These are phyloP conservation scores for Scomberomorus guttatus DNA, from an alignment of 2,797 vertebrate species.

Conservation along the genomic window DNA sequence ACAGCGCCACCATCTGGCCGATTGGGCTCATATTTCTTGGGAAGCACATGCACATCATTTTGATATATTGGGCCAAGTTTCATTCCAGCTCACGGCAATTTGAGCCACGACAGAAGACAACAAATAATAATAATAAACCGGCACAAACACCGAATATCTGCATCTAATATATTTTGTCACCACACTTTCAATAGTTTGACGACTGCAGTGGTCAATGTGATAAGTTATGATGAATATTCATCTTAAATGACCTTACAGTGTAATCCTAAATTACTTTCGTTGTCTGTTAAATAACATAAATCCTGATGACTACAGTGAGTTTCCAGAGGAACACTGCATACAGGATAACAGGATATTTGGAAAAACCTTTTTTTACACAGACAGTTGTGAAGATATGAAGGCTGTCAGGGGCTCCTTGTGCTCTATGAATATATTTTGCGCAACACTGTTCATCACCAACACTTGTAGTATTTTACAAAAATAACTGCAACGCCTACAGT, in stretches of 20 bases:
- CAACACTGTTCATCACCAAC: conserved; percentile 18
- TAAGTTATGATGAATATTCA: conserved; percentile 25
- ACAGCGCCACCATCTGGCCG: no score
- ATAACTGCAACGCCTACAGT: conserved; percentile 60
- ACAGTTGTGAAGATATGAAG: conserved; percentile 14
- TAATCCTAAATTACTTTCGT: conserved; percentile 5
- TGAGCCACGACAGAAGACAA: no score
- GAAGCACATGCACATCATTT: no score
- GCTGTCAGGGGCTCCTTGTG: conserved; percentile 24
- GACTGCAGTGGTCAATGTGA: conserved; percentile 14
- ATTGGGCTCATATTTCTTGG: no score
- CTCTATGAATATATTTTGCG: conserved; percentile 42
- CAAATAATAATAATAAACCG: no score
- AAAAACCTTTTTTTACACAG: conserved; percentile 1
- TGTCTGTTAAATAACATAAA: conserved; percentile 10
- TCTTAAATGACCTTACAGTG: conserved; percentile 5
- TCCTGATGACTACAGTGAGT: not conserved
- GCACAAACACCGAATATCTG: not conserved
- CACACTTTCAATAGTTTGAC: conserved; percentile 9
- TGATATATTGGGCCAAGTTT: no score
- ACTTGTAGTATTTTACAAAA: conserved; percentile 65
- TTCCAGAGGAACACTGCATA: not conserved
- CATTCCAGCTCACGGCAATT: no score
- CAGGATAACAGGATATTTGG: conserved; percentile 9
- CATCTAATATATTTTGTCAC: conserved; percentile 16